Base-by-base conservation (phyloP, 2,113 vertebrate species). In the Muscicapa adusta region DNA sequence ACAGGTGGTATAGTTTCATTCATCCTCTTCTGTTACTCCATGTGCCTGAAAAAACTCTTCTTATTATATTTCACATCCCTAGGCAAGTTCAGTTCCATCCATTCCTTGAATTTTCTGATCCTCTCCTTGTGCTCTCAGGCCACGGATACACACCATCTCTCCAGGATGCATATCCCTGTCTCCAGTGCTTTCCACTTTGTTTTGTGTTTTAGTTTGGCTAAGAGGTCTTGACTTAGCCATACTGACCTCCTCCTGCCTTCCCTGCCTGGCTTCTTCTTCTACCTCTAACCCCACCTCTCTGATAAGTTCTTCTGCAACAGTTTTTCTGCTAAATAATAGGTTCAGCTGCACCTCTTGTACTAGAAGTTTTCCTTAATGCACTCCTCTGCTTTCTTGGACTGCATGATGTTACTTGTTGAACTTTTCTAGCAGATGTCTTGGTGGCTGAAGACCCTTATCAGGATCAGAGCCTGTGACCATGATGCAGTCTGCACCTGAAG, bases 1-100 rank as follows among this genome's bases (percentile, higher is more conserved):
- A 14, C 0, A 1, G 9, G 4, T 5, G 6, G 8, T 60, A 63
- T 4, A 22, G 3, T 25, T 81, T 56, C 18, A 38, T 79, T 67
- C 28, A 50, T 28, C 15, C 22, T n/a, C n/a, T n/a, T n/a, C n/a
- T n/a, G n/a, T n/a, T n/a, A n/a, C 14, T 33, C 6, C 61, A 5
- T 20, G 66, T 63, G 18, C 14, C 16, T 63, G 83, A 68, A 74
- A 29, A 88, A 36, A 29, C 1, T 20, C 18, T 43, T 56, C 7
- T 40, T 51, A 6, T 14, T 78, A 29, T 53, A 74, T 73, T 63
- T 47, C 38, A 53, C 0, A 12, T 43, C 12, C 14, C 12, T 36
- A 71, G 9, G 23, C 34, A 54, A 71, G 34, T 47, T 70, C n/a
- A 40, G 12, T 24, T 62, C 14, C 14, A 68, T 8, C 3, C 34